Evolutionary conservation across 2,113 vertebrate species (phyloP), one percentile per base, ranked within the genome.

Genomic region (Calyptomena viridis): DNA sequence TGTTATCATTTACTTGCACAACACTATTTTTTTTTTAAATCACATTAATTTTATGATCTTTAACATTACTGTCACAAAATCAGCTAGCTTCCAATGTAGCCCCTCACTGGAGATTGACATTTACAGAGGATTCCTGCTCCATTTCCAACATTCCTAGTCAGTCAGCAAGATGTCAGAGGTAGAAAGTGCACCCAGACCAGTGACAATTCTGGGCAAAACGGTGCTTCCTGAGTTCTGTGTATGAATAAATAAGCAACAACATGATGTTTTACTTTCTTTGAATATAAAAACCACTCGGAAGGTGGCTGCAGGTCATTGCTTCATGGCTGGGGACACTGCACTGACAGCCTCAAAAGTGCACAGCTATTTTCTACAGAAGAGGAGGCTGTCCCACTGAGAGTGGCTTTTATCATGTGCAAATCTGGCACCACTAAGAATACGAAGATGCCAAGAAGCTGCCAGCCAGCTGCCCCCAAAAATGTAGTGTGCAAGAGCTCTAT

Each of bases 401-500:
- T 8, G 30, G 7, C 39, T 93, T 94, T 73, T 35, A 42, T 42
- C 58, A 35, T 31, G 40, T 4, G 20, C 59, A 73, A 64, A 95
- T 88, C 8, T 86, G 72, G 72, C 83, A 93, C 5, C 15, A 15
- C 24, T 39, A 52, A 50, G 68, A 66, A 49, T 3, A 59, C 0
- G 1, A 74, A 55, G 75, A 42, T 1, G 75, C 92, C 95, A 95
- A 95, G 85, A 96, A 91, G 72, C 94, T 94, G 91, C 84, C 95
- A 91, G 59, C 21, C 75, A 79, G 90, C 71, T 74, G 56, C 42
- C 87, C 64, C 75, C n/a, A 66, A 85, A 84, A 92, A 40, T n/a
- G 37, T 67, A 85, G 31, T 6, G 14, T 87, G 68, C 56, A n/a
- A 52, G 63, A 55, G 83, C 90, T 72, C 50, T 15, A 7, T 67